phyloP scores from a whole-genome alignment of 2,888 invertebrate genomes.

The Ischnus inquisitorius region DNA sequence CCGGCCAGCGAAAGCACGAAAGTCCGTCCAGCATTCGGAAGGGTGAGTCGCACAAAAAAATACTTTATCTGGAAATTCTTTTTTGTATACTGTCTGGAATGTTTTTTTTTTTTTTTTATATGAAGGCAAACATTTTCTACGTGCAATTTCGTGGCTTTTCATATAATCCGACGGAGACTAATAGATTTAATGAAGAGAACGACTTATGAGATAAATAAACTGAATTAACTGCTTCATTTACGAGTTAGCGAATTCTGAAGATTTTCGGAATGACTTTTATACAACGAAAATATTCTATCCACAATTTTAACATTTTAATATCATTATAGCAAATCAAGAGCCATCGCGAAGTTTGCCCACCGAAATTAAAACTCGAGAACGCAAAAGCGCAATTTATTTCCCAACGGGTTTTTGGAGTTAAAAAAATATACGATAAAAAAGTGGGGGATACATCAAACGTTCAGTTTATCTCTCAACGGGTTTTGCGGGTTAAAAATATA shows the following conservation, averaged over 20 bases:
- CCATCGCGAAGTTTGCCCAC: not conserved
- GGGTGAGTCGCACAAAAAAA: not conserved
- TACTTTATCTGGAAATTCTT: not conserved
- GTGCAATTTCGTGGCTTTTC: not conserved
- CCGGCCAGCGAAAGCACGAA: conserved; percentile 30
- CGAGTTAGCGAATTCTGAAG: no score
- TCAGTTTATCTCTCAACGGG: not conserved
- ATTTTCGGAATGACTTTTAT: no score
- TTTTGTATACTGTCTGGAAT: not conserved
- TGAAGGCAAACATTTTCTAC: conserved; percentile 2
- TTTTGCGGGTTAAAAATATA: not conserved
- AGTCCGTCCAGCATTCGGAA: not conserved
- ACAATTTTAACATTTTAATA: no score
- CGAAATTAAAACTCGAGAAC: not conserved
- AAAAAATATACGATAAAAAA: no score
- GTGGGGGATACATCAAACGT: not conserved
- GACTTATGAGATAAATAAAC: not conserved
- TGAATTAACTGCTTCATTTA: no score
- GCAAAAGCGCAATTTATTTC: not conserved
- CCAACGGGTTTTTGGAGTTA: not conserved
- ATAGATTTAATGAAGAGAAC: not conserved
- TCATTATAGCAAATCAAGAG: no score
- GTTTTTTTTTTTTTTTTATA: not conserved
- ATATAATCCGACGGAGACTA: not conserved
- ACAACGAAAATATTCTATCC: no score